phyloP scores from a whole-genome alignment of 1,140 invertebrate species.

The Microvelia longipes region DNA sequence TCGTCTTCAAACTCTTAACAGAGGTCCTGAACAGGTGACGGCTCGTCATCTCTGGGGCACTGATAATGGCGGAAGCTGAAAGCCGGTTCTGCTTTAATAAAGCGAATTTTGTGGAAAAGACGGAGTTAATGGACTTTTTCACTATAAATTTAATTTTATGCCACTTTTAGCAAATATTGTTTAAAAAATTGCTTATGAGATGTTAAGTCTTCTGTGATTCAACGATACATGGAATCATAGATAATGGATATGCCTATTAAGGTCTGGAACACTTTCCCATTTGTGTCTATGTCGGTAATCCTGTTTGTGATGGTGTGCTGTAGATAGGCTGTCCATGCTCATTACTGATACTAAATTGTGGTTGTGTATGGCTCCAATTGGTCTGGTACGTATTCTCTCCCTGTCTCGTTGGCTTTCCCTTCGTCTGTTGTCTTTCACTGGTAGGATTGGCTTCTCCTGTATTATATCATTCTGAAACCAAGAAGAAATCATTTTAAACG shows the following conservation, averaged over 20 bases:
- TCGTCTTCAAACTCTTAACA: no score
- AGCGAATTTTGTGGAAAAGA: no score
- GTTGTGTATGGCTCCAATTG: neutral
- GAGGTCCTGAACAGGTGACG: no score
- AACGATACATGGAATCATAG: no score
- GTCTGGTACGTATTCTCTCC: neutral
- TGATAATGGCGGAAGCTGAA: no score
- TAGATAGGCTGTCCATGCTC: neutral
- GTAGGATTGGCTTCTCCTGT: neutral
- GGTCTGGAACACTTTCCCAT: conserved; percentile 1
- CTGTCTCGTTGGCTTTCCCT: neutral
- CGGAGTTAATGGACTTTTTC: no score
- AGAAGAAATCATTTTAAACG: neutral
- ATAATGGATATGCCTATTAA: neutral
- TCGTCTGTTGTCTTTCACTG: neutral
- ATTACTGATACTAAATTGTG: neutral
- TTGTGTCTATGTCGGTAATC: neutral
- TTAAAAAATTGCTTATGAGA: no score
- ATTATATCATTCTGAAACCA: neutral
- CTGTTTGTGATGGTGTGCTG: neutral
- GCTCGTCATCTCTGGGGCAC: no score
- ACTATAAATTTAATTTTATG: no score
- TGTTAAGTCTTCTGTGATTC: no score
- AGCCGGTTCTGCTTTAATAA: no score
- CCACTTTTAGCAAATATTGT: no score